phyloP scores from a whole-genome alignment of 1,140 invertebrate species.

The Panagrolaimus sp. region DNA sequence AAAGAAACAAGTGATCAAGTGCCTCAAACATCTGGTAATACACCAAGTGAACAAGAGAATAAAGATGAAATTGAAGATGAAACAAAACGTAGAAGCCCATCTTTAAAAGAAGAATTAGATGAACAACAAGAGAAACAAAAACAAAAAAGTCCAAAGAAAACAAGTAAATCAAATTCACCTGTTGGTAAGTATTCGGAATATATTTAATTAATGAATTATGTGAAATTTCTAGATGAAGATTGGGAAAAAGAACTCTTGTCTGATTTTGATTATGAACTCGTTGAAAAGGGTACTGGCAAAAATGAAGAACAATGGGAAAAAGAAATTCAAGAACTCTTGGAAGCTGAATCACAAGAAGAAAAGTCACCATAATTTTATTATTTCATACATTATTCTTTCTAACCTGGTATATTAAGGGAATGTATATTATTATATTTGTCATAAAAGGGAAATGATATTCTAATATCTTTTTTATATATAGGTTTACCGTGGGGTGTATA shows the following conservation, averaged over 20 bases:
- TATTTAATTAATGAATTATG: background rate
- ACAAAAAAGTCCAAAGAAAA: conserved; percentile 12
- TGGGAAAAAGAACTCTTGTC: conserved; percentile 49
- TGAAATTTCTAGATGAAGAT: conserved; percentile 32
- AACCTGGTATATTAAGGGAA: too few species aligned
- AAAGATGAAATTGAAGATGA: conserved; percentile 11
- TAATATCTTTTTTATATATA: too few species aligned
- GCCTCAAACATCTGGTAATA: conserved; percentile 12
- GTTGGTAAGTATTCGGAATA: background rate
- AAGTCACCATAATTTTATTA: background rate
- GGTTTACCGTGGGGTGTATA: too few species aligned
- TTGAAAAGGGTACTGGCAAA: conserved; percentile 32
- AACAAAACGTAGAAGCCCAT: conserved; percentile 5
- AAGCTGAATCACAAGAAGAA: conserved; percentile 19
- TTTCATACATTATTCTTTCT: background rate
- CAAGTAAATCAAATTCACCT: background rate
- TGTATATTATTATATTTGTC: too few species aligned
- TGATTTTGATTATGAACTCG: conserved; percentile 46
- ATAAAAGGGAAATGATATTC: too few species aligned
- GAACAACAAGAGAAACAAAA: conserved; percentile 13
- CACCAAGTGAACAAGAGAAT: conserved; percentile 5
- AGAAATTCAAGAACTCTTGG: conserved; percentile 41
- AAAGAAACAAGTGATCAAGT: conserved; percentile 14
- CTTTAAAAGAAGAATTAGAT: background rate
- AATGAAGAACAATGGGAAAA: conserved; percentile 42